phyloP scores from a whole-genome alignment of 1,140 invertebrate species.

The Meteorus sp. region DNA sequence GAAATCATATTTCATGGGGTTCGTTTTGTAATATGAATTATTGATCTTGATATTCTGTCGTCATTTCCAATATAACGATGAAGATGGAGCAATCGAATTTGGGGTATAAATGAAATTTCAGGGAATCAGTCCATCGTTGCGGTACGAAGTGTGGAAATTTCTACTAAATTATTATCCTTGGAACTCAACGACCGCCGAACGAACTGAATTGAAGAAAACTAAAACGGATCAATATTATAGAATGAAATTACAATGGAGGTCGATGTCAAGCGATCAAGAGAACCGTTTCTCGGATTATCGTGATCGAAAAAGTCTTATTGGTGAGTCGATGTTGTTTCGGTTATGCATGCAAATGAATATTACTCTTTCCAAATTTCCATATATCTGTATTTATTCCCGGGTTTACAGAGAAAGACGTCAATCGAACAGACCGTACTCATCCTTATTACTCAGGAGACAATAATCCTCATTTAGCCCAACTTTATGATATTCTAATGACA shows the following conservation, averaged over 20 bases:
- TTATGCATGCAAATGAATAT: background rate
- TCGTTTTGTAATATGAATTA: constrained; percentile 40
- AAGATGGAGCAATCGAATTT: constrained; percentile 2
- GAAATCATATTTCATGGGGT: constrained; percentile 90
- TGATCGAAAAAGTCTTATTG: constrained; percentile 91
- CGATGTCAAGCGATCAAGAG: constrained; percentile 86
- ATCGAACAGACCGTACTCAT: constrained; percentile 90
- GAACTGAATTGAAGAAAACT: constrained; percentile 68
- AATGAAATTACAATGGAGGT: constrained; percentile 97
- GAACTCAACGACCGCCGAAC: constrained; percentile 75
- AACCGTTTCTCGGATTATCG: constrained; percentile 84
- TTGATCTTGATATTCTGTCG: constrained; percentile 11
- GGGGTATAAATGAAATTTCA: constrained; percentile 41
- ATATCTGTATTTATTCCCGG: constrained; percentile 19
- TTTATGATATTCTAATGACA: constrained; percentile 95
- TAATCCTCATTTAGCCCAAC: constrained; percentile 81
- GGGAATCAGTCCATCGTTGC: constrained; percentile 71
- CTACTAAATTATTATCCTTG: constrained; percentile 88
- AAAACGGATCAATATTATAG: constrained; percentile 87
- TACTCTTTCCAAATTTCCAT: too few relatives aligned
- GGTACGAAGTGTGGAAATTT: constrained; percentile 93
- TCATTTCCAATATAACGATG: background rate
- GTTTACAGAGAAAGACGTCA: constrained; percentile 92
- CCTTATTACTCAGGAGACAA: constrained; percentile 90
- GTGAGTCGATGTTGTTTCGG: constrained; percentile 52